A percentile compares a stretch with the other conserved stretches of the same genome.
Evolutionary conservation across 2,797 vertebrate species (phyloP).

Genomic region (Antrozous pallidus): DNA sequence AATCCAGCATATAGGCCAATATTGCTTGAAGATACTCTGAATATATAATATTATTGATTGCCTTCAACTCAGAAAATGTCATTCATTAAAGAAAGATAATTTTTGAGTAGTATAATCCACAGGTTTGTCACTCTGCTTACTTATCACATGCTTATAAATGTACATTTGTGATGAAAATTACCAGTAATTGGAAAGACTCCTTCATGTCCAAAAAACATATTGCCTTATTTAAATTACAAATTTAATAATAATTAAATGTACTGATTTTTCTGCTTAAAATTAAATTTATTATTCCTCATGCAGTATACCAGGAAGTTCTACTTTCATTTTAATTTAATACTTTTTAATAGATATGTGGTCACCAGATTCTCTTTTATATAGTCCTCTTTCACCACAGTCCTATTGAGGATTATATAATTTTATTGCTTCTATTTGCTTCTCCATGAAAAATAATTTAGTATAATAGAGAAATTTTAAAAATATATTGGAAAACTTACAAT

Average conservation of each 20-base stretch:
- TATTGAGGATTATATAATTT: not conserved
- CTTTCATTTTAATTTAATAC: not conserved
- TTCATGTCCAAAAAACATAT: not conserved
- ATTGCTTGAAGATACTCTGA: not conserved
- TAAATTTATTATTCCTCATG: not conserved
- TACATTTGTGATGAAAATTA: not conserved
- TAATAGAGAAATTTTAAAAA: not conserved
- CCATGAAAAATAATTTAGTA: constrained; percentile 2
- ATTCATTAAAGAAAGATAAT: not conserved
- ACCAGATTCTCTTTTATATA: not conserved
- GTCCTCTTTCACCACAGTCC: not conserved
- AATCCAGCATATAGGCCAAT: not conserved
- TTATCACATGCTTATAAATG: not conserved
- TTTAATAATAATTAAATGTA: not conserved
- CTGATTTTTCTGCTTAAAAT: not conserved
- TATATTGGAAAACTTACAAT: not conserved
- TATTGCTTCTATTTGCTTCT: not conserved
- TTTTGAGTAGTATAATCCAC: not conserved
- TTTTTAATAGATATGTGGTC: not conserved
- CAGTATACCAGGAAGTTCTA: not conserved
- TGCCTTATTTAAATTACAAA: not conserved
- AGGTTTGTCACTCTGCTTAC: not conserved
- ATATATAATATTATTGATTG: not conserved
- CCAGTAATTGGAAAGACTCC: not conserved
- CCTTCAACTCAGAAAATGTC: not conserved